phyloP scores from a whole-genome alignment of 2,888 invertebrate genomes.

The Pammene aurita region DNA sequence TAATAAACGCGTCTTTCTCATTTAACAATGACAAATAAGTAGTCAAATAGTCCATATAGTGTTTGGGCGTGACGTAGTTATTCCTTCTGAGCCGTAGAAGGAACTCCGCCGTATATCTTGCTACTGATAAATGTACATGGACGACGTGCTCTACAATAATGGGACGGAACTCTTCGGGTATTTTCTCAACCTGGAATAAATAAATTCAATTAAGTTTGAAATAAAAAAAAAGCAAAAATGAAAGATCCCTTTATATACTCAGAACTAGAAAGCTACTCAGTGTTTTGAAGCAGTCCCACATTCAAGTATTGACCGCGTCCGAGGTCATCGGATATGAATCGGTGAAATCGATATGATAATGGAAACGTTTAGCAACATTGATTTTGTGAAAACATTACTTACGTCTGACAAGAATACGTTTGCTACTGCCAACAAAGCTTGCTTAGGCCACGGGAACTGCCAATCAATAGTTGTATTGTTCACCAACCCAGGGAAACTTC shows the following conservation, averaged over 20 bases:
- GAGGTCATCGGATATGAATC: conserved; percentile 21
- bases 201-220: conserved; percentile 2
- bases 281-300: conserved; percentile 50
- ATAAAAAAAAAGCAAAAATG: conserved; percentile 30
- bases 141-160: conserved; percentile 93
- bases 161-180: conserved; percentile 86
- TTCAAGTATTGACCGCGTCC: conserved; percentile 49
- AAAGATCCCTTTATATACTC: too few species aligned
- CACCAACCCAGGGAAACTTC: conserved; percentile 95
- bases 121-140: conserved; percentile 91
- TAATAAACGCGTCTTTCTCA: conserved; percentile 86
- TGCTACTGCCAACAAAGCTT: conserved; percentile 94
- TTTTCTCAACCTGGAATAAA: conserved; percentile 81
- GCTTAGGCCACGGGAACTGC: conserved; percentile 97
- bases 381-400: conserved; percentile 56
- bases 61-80: conserved; percentile 96
- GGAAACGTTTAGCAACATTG: not conserved
- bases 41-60: conserved; percentile 93
- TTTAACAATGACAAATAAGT: conserved; percentile 90
- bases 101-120: conserved; percentile 88
- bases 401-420: conserved; percentile 91
- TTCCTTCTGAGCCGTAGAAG: conserved; percentile 88
- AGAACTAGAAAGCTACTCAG: conserved; percentile 31
- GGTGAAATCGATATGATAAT: not conserved
- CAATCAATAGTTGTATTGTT: conserved; percentile 97